Base-by-base conservation (phyloP, 2,888 invertebrate species). In the Lepidocyrtinus sp. region DNA sequence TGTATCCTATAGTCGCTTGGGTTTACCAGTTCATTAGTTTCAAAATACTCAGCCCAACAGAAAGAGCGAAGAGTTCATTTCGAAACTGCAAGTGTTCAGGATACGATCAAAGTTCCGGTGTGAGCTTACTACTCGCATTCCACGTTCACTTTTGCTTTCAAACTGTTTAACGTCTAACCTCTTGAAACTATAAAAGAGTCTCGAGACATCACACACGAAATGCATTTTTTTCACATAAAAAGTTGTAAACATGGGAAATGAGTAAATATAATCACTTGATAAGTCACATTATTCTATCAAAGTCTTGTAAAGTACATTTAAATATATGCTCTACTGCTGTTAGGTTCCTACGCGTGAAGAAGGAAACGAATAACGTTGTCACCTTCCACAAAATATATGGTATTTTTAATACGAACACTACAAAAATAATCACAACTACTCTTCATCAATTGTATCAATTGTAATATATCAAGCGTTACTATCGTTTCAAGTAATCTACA, bases 51-150 rank as follows among this genome's bases (percentile, higher is more conserved):
- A n/a, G n/a, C n/a, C n/a, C n/a, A n/a, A n/a, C n/a, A n/a, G n/a
- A n/a, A n/a, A n/a, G n/a, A n/a, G n/a, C n/a, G 36, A 36, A 36
- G 36, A 36, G 36, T 36, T 36, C 36, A 36, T 36, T 36, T n/a
- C n/a, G n/a, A n/a, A n/a, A n/a, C 36, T 36, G 5, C 36, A 36
- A n/a, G n/a, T n/a, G 36, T 36, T 36, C 36, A 36, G 36, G 36
- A 36, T 36, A 36, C 12, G 12, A 36, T 68, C 45, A 71, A 62
- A 71, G 71, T 71, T 61, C 61, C 71, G 61, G 45, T 61, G 71
- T 62, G 36, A n/a, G 7, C 7, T 15, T 62, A 15, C 61, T 19
- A 70, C 19, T 3, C 2, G 19, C 17, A n/a, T 19, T 21, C 36
- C 12, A 36, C 36, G 12, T 36, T 36, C 36, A 36, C 36, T 36